Percentiles rank a stretch among this genome's conserved stretches.
phyloP scores from a whole-genome alignment of 2,888 invertebrate species.

The Megastigmus dorsalis region DNA sequence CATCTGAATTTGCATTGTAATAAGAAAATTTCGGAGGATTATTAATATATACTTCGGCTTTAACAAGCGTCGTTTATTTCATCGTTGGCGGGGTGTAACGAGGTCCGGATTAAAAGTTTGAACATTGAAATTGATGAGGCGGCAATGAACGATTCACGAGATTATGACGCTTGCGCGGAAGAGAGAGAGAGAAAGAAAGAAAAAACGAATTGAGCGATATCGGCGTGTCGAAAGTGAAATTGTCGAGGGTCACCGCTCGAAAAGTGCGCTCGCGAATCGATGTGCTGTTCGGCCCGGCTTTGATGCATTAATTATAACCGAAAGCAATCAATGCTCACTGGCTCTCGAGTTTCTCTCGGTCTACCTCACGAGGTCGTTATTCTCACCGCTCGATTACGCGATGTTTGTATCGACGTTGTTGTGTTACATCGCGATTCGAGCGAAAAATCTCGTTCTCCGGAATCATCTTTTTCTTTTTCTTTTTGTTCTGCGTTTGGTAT shows the following conservation, averaged over 20 bases:
- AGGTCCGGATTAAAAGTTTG: too few species aligned
- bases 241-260: too few species aligned
- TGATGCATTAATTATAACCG: slow-evolving; percentile 15
- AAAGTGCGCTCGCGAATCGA: not conserved
- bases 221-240: too few species aligned
- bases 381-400: not conserved
- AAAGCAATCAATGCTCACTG: slow-evolving; percentile 13
- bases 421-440: too few species aligned
- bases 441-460: too few species aligned
- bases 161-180: not conserved
- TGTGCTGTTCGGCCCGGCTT: not conserved
- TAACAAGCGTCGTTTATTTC: too few species aligned
- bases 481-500: too few species aligned
- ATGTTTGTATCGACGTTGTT: not conserved
- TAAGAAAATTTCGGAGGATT: not conserved
- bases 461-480: too few species aligned
- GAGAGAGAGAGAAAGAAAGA: not conserved
- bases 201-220: not conserved
- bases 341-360: too few species aligned
- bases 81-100: too few species aligned
- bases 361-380: slow-evolving; percentile 1
- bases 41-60: too few species aligned
- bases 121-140: not conserved
- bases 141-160: not conserved
- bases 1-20: not conserved